Evolutionary conservation across 2,888 invertebrate species (phyloP).

Genomic region (Gerris lacustris): DNA sequence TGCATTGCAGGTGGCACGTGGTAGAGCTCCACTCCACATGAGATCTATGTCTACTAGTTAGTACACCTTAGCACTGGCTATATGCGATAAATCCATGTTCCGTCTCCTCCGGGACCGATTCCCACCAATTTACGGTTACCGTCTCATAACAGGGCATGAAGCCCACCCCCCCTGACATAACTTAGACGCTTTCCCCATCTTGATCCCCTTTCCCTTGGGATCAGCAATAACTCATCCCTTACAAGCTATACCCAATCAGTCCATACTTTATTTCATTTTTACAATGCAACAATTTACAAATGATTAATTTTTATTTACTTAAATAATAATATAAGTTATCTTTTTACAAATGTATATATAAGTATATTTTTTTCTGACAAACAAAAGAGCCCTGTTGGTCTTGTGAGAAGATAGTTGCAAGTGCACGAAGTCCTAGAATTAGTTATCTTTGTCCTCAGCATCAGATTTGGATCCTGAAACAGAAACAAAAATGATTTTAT

Average conservation of each 20-base stretch:
- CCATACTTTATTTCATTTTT: conserved; percentile 5
- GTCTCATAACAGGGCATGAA: background rate
- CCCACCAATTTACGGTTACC: background rate
- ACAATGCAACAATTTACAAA: conserved; percentile 1
- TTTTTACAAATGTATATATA: background rate
- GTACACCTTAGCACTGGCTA: background rate
- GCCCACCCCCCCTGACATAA: background rate
- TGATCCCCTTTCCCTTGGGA: background rate
- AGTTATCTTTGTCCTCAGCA: no score
- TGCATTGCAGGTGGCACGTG: no score
- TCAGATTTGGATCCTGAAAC: no score
- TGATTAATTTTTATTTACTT: background rate
- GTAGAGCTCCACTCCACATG: no score
- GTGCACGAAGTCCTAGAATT: no score
- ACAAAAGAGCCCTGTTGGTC: background rate
- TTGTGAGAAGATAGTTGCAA: no score
- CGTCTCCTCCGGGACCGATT: background rate
- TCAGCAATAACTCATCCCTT: background rate
- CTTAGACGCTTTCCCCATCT: background rate
- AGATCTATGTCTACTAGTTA: background rate
- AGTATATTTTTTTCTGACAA: background rate
- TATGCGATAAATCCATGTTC: background rate
- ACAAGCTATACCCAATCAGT: conserved; percentile 1
- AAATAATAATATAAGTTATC: background rate
- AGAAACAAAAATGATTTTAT: no score